Percentiles rank a stretch among this genome's conserved stretches.
Evolutionary conservation across 2,113 vertebrate species (phyloP).

Genomic region (Talpa occidentalis): DNA sequence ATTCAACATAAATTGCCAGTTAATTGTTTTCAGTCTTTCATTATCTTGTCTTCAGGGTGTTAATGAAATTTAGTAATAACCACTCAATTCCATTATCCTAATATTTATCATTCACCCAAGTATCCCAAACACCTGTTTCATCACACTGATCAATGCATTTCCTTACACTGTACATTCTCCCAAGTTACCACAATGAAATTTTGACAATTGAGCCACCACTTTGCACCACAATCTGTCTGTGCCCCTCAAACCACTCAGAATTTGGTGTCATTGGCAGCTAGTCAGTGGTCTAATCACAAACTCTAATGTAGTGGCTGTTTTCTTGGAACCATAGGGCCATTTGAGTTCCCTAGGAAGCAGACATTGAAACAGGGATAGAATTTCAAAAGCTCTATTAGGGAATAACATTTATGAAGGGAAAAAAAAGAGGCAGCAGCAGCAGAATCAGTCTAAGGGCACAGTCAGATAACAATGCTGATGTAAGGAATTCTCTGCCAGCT

Average conservation of each 20-base stretch:
- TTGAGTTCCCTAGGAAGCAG: neutral
- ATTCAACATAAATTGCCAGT: slow-evolving; percentile 9
- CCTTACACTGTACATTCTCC: neutral
- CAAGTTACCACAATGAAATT: neutral
- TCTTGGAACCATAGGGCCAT: neutral
- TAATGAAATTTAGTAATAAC: slow-evolving; percentile 5
- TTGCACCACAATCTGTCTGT: neutral
- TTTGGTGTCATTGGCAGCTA: neutral
- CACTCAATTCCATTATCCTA: neutral
- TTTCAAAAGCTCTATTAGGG: neutral
- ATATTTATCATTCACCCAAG: neutral
- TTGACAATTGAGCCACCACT: neutral
- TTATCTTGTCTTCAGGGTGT: neutral
- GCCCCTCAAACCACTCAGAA: neutral
- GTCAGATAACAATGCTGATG: neutral
- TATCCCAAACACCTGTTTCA: neutral
- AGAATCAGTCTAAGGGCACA: neutral
- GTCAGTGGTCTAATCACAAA: neutral
- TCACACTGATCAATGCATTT: neutral
- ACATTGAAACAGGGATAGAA: neutral
- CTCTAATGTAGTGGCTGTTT: neutral
- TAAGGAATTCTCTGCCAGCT: too few relatives aligned
- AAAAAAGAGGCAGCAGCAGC: neutral
- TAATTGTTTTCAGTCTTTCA: neutral
- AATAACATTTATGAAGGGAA: neutral